A percentile compares a stretch with the other conserved stretches of the same genome.
Conservation (phyloP, 2,797 vertebrate species). For the Chlorospingus flavigularis region DNA sequence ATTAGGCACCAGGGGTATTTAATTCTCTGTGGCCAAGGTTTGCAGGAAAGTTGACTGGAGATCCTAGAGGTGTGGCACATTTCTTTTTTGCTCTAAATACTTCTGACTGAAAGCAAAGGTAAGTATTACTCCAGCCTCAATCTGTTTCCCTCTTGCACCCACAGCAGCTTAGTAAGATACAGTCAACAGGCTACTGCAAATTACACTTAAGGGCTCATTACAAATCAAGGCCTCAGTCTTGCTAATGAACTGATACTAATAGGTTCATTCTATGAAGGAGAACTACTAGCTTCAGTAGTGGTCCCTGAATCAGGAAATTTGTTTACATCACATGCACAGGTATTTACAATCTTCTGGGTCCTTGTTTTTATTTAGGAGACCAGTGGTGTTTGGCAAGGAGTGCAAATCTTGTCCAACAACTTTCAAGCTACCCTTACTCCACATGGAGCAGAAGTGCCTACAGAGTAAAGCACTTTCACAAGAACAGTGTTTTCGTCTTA, state of each 20-base stretch:
- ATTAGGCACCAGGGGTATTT: background rate
- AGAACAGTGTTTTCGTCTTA: background rate
- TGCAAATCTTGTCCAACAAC: background rate
- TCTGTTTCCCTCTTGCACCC: background rate
- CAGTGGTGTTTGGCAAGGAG: background rate
- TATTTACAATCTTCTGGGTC: background rate
- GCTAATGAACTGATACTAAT: background rate
- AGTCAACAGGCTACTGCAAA: background rate
- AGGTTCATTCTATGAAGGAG: background rate
- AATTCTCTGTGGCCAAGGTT: background rate
- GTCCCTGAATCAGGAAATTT: background rate
- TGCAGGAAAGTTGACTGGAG: background rate
- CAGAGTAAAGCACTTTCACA: background rate
- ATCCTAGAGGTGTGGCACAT: slow-evolving; percentile 42
- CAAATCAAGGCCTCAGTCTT: background rate
- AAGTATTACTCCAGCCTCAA: slow-evolving; percentile 31
- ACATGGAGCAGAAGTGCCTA: background rate
- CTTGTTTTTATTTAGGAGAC: background rate
- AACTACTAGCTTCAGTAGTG: background rate
- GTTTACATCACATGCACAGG: background rate
- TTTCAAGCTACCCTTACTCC: background rate
- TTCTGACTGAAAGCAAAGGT: slow-evolving; percentile 22
- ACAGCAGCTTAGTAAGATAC: background rate
- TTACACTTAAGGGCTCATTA: background rate
- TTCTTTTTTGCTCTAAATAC: slow-evolving; percentile 32